Percentiles rank a stretch among this genome's conserved stretches.
Evolutionary conservation across 1,140 invertebrate species (phyloP).

Genomic region (Aethina tumida): DNA sequence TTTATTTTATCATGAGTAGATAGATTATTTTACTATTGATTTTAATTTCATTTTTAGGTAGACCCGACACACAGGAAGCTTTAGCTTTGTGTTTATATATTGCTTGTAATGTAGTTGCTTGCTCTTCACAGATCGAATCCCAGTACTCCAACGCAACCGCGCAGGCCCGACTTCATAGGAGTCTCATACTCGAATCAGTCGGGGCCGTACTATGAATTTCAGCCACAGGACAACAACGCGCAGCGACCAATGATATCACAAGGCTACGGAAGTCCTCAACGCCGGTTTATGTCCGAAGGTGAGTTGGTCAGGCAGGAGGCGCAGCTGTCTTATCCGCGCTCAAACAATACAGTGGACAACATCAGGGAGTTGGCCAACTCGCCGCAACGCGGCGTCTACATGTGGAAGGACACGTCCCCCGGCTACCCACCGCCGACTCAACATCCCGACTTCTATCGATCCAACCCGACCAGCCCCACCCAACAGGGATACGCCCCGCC

Average conservation of each 20-base stretch:
- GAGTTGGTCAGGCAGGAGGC: constrained; percentile 63
- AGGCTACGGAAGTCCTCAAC: constrained; percentile 57
- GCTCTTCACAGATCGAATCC: constrained; percentile 67
- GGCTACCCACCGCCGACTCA: constrained; percentile 33
- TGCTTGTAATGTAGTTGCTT: constrained; percentile 33
- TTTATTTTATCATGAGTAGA: too few species aligned
- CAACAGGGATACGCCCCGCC: constrained; percentile 42
- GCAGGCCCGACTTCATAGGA: constrained; percentile 76
- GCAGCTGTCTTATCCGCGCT: constrained; percentile 43
- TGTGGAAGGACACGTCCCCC: constrained; percentile 69
- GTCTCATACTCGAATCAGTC: constrained; percentile 41
- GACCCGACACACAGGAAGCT: too few species aligned
- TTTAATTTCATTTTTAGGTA: too few species aligned
- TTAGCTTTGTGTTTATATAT: too few species aligned
- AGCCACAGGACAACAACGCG: constrained; percentile 27
- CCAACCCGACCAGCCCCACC: constrained; percentile 68
- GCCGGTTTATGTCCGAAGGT: constrained; percentile 76
- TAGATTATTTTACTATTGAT: too few species aligned
- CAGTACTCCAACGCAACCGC: constrained; percentile 75
- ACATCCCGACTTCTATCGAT: constrained; percentile 38
- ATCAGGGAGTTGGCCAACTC: constrained; percentile 70
- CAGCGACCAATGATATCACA: constrained; percentile 28
- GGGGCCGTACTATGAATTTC: constrained; percentile 33
- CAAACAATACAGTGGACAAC: constrained; percentile 54
- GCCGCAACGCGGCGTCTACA: constrained; percentile 71